A percentile compares a stretch with the other conserved stretches of the same genome.
phyloP scores from a whole-genome alignment of 2,797 vertebrate genomes.

The Onychomys torridus region DNA sequence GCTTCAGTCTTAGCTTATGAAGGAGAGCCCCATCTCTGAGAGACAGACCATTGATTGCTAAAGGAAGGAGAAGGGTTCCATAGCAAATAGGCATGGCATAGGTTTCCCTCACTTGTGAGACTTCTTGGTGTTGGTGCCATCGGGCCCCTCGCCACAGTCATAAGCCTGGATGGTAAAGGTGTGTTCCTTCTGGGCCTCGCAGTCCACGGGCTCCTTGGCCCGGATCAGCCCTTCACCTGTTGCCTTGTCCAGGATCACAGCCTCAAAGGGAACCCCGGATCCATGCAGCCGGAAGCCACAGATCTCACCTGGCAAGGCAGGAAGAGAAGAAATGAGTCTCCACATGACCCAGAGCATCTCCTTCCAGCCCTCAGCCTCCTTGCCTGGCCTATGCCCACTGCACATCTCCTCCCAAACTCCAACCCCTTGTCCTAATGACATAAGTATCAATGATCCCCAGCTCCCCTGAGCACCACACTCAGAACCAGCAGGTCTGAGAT shows the following conservation, averaged over 20 bases:
- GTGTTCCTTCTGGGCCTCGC: constrained; percentile 97
- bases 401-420: background rate
- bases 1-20: background rate
- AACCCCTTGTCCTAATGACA: rapidly evolving
- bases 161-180: constrained; percentile 99
- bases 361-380: background rate
- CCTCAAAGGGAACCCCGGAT: constrained; percentile 96
- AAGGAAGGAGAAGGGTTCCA: background rate
- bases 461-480: background rate
- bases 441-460: background rate
- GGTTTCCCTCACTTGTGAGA: constrained; percentile 95
- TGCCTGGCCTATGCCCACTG: background rate
- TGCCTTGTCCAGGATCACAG: constrained; percentile 97
- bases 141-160: constrained; percentile 97
- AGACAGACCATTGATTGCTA: background rate
- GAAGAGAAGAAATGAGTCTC: background rate
- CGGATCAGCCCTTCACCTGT: constrained; percentile 98
- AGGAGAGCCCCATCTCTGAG: background rate
- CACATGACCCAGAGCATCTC: background rate
- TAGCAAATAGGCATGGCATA: background rate
- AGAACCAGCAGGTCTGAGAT: background rate
- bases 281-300: constrained; percentile 98
- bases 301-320: constrained; percentile 92
- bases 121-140: constrained; percentile 97
- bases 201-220: constrained; percentile 97